Base-by-base conservation (phyloP, 2,113 vertebrate genomes). In the Rhagologus leucostigma region DNA sequence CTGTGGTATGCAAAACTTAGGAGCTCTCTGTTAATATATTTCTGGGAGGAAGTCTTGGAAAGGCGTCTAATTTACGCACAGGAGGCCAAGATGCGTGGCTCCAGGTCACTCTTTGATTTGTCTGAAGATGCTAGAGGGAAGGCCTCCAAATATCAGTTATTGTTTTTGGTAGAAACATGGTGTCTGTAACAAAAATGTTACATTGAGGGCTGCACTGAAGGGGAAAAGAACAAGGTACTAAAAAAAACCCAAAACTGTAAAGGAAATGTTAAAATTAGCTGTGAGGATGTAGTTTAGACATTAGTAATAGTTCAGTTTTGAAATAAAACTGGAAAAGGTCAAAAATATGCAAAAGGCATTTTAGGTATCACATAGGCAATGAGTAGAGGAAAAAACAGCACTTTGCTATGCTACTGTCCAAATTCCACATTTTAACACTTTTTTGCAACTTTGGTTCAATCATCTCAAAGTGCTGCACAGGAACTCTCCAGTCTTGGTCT, bases 211-310 rank as follows among this genome's bases (percentile, higher is more conserved):
- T 71, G 4, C 13, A 41, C 26, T 62, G 37, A 73, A 93, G 32
- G 10, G 47, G 49, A 82, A 62, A 88, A 71, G 8, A 89, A 49
- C 32, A 78, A 70, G 13, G 42, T 63, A 46, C 37, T 41, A 59
- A 71, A 81, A 68, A 59, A 33, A 2, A 9, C 4, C 8, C 9
- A 52, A 39, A 39, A 47, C 7, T 44, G 17, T 42, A 87, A 85
- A 86, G 76, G 73, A 87, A 89, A 74, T 75, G 21, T 75, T 87
- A 92, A 81, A 96, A 89, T 89, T 93, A 92, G 60, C 56, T 47
- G 4, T 75, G n/a, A 87, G 77, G 80, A 89, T 78, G 53, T 89
- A 59, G 79, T 50, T 86, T 63, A 94, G 90, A 95, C 79, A 57
- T 74, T 65, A 87, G 53, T 74, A 84, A 87, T 57, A 62, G 56